Conservation (phyloP, 2,113 vertebrate genomes). For the Petrocephalus microphthalmus region DNA sequence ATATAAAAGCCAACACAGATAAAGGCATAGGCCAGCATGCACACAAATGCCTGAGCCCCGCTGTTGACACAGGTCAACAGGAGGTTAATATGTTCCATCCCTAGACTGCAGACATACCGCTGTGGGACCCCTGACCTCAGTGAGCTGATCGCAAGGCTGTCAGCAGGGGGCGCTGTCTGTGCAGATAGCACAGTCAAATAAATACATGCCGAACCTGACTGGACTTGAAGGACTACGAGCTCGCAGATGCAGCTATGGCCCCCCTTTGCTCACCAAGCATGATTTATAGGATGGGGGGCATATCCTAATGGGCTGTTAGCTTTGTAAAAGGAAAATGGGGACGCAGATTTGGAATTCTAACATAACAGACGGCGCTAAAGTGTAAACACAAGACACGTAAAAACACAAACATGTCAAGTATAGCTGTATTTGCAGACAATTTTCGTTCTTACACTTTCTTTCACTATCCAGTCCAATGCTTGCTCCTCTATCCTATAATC, state of each 20-base stretch:
- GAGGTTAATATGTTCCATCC: not conserved
- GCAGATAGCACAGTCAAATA: not conserved
- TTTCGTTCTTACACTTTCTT: not conserved
- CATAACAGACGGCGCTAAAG: not conserved
- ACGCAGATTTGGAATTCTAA: not conserved
- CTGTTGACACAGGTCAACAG: not conserved
- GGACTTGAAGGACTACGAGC: not conserved
- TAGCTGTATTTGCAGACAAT: not conserved
- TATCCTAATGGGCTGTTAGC: not conserved
- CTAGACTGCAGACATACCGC: not conserved
- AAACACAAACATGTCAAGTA: not conserved
- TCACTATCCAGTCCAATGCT: not conserved
- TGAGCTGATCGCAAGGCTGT: not conserved
- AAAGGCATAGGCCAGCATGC: not conserved
- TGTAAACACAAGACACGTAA: not conserved
- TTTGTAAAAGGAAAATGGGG: not conserved
- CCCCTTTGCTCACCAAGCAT: not conserved
- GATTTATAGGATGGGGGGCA: not conserved
- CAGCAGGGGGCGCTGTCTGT: not conserved
- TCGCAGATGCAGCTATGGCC: not conserved
- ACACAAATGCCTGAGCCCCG: not conserved
- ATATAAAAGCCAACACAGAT: not conserved
- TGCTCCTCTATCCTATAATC: not conserved
- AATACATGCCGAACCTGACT: not conserved
- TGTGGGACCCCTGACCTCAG: not conserved